Evolutionary conservation across 2,113 vertebrate species (phyloP).

Genomic region (Clinocottus analis): DNA sequence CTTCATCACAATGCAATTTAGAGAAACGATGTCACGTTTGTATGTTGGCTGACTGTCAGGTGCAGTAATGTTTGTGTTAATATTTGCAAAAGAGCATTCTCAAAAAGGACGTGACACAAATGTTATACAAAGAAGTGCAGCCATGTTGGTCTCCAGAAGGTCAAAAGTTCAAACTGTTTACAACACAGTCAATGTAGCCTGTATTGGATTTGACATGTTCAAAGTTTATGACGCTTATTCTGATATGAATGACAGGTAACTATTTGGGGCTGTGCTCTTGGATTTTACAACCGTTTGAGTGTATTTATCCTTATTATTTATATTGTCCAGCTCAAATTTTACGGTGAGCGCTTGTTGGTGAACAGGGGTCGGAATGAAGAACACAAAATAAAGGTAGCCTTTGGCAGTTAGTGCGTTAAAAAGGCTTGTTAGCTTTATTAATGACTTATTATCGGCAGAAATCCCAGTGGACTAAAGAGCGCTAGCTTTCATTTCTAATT

Average conservation of each 20-base stretch:
- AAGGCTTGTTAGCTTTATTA: slow-evolving; percentile 34
- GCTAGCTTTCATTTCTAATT: background rate
- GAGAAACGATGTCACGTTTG: background rate
- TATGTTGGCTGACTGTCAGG: background rate
- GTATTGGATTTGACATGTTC: no score
- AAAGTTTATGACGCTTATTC: background rate
- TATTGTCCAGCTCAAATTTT: background rate
- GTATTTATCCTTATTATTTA: background rate
- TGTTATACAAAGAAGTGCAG: background rate
- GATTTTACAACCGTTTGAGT: background rate
- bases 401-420: slow-evolving; percentile 36
- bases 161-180: background rate
- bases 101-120: background rate
- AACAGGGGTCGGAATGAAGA: background rate
- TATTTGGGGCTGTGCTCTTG: background rate
- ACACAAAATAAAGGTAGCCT: background rate
- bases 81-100: background rate
- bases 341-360: background rate
- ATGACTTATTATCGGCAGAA: slow-evolving; percentile 10
- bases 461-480: background rate
- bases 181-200: background rate
- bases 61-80: background rate
- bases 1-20: background rate
- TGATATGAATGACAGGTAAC: background rate
- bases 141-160: no score